Base-by-base conservation (phyloP, 2,113 vertebrate species). In the Phrynocephalus versicolor region DNA sequence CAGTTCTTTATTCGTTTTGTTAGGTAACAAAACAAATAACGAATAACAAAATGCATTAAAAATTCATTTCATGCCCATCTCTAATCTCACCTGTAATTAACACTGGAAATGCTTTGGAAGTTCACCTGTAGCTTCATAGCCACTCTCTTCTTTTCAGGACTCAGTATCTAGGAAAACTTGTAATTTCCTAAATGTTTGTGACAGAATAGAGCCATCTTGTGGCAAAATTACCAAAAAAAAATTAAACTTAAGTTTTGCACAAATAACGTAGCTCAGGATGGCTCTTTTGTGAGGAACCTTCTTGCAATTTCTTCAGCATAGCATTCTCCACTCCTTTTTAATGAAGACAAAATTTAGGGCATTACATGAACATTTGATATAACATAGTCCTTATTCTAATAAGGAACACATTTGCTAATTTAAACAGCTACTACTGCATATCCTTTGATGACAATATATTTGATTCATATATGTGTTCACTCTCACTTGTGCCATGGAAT, bases 171-270 rank as follows among this genome's bases (percentile, higher is more conserved):
- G 86, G 88, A 89, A 95, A 83, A 85, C 51, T 23, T 9, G 79
- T 84, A 89, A 80, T 0, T 18, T 72, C 79, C 62, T 19, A 57
- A 51, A 84, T 1, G 87, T 93, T 41, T 35, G 60, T 93, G 84
- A 93, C 93, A 86, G 82, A 93, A 93, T 76, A 90, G 91, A 92
- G 95, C 95, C 96, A 96, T 90, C 95, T 96, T 83, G 95, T 96
- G 96, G 95, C 88, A 72, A 89, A 82, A 90, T 83, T 86, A 90
- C 90, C 86, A 86, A 37, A 39, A 60, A 82, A 67, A 27, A 65
- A 30, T 30, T 6, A 55, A 27, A 21, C 25, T 58, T 87, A 60
- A 83, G 60, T 65, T 89, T 35, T 12, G 70, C 39, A n/a, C 55
- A 39, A 12, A 0, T 19, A 0, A 58, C 33, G 16, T 10, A 6